These are phyloP conservation scores for Hymenochirus boettgeri DNA, from an alignment of 2,113 vertebrate species.

Conservation along the genomic window DNA sequence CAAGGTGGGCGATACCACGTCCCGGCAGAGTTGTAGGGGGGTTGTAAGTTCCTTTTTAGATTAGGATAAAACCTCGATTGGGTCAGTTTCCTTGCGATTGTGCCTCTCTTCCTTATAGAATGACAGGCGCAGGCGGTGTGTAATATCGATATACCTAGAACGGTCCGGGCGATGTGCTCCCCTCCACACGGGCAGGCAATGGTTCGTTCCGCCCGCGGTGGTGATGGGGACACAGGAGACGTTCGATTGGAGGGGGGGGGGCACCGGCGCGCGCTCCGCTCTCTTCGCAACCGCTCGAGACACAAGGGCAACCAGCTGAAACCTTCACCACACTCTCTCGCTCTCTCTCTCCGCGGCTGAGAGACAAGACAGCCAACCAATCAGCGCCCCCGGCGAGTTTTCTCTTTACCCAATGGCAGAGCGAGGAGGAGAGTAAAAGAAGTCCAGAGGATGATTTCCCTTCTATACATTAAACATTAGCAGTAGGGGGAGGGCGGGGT, in stretches of 20 bases:
- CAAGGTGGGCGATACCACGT: neutral
- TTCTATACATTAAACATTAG: too few species aligned
- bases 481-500: too few species aligned
- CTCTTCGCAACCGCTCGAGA: constrained; percentile 28
- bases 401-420: neutral
- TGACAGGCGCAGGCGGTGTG: too few species aligned
- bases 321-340: too few species aligned
- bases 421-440: neutral
- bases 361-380: neutral
- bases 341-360: neutral
- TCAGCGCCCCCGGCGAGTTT: neutral
- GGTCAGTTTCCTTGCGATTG: neutral
- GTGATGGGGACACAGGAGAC: neutral
- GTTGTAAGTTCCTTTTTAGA: neutral
- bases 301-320: constrained; percentile 40
- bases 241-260: neutral
- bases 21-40: neutral
- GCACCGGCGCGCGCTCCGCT: too few species aligned
- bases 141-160: too few species aligned
- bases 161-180: too few species aligned
- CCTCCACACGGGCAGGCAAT: neutral
- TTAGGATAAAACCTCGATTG: neutral
- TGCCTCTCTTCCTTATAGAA: too few species aligned
- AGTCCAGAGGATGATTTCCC: neutral
- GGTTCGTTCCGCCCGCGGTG: constrained; percentile 8